phyloP scores from a whole-genome alignment of 2,888 invertebrate species.

The Danaus chrysippus region DNA sequence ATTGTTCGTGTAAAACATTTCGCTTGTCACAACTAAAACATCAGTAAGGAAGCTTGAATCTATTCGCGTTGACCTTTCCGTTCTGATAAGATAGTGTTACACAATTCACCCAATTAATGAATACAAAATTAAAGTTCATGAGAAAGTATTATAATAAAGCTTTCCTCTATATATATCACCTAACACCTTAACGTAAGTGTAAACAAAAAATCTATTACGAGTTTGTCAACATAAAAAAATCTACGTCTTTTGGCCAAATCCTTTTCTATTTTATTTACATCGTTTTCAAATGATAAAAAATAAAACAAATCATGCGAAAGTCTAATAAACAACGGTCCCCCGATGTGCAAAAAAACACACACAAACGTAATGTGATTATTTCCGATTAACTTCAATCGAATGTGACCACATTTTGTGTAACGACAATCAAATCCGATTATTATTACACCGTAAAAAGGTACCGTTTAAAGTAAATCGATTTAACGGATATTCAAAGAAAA shows the following conservation, averaged over 20 bases:
- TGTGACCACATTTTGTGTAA: conserved; percentile 55
- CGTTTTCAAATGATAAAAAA: neutral
- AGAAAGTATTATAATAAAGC: neutral
- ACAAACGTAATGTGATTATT: conserved; percentile 56
- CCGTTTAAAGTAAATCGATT: conserved; percentile 52
- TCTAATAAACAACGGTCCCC: conserved; percentile 42
- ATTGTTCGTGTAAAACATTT: conserved; percentile 7
- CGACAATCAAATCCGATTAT: conserved; percentile 64
- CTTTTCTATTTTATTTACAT: too few species aligned
- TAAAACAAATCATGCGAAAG: neutral
- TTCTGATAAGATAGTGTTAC: conserved; percentile 67
- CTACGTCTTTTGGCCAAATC: too few species aligned
- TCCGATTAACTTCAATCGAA: conserved; percentile 62
- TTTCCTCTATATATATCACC: neutral
- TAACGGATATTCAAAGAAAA: conserved; percentile 5
- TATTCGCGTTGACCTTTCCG: conserved; percentile 69
- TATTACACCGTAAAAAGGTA: conserved; percentile 60
- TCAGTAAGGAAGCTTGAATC: conserved; percentile 62
- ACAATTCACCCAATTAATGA: conserved; percentile 41
- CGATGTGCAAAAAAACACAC: conserved; percentile 51
- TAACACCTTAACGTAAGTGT: too few species aligned
- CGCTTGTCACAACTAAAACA: conserved; percentile 33
- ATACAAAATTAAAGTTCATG: conserved; percentile 12
- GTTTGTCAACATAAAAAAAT: too few species aligned
- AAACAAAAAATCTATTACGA: too few species aligned